Base-by-base conservation (phyloP, 1,140 invertebrate species). In the Tyrophagus putrescentiae region DNA sequence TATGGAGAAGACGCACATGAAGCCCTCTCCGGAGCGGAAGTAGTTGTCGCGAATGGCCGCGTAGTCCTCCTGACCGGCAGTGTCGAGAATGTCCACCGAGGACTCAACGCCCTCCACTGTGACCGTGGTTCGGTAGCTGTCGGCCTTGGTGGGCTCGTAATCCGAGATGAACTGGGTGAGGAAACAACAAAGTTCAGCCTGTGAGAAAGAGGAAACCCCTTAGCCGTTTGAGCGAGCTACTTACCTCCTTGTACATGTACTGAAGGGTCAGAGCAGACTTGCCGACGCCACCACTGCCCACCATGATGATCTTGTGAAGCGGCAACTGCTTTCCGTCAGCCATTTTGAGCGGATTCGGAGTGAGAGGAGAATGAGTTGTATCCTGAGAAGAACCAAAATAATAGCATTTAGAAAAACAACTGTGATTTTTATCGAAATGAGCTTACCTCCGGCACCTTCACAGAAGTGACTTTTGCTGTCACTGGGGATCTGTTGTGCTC, bases 61-160 rank as follows among this genome's bases (percentile, higher is more conserved):
- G 62, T 75, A 76, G 58, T 76, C 74, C 18, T 75, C 74, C 69
- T 76, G 75, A 52, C 74, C 74, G 54, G 74, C 74, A 11, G 74
- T 76, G 58, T 76, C 74, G 31, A 76, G 64, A 39, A 75, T 74
- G 57, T 73, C 73, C 16, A 75, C 45, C 25, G 61, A 58, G 7
- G 61, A 57, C 31, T 69, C 75, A 62, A 75, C 74, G 7, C 75
- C 76, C 66, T 79, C 78, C 34, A 79, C 65, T 2, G 76, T 71
- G 5, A 79, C 75, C 62, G 77, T 76, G 64, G 78, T 78, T 27
- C 77, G 65, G 64, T 79, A 79, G 0, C 76, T 76, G 67, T 79
- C 77, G 9, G 77, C 78, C 76, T 64, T 79, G 9, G 77, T 79
- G 41, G 78, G 77, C 65, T 79, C 78, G 66, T 79, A 80, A 65